Evolutionary conservation across 2,888 invertebrate genomes (phyloP).

Genomic region (Hypomecis atomaria): DNA sequence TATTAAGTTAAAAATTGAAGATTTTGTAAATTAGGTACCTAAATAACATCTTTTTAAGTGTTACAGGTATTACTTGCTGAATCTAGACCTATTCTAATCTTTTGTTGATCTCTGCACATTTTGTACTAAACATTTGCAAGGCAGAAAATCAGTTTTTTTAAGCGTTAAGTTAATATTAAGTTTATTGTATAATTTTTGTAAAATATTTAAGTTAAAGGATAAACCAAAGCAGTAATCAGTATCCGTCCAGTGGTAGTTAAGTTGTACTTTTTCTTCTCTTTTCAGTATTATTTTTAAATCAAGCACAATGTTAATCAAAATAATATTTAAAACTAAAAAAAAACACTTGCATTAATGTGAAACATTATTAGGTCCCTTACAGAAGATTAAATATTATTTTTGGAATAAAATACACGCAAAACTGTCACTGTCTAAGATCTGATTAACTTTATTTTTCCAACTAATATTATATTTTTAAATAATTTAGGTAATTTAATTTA

Average conservation of each 20-base stretch:
- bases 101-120: not conserved
- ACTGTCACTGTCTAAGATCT: constrained; percentile 54
- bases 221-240: constrained; percentile 84
- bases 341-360: not conserved
- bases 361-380: too few relatives aligned
- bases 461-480: constrained; percentile 37
- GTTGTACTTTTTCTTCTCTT: constrained; percentile 49
- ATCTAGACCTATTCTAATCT: not conserved
- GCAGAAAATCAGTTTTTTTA: not conserved
- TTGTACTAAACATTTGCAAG: not conserved
- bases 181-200: not conserved
- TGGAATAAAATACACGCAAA: constrained; percentile 11
- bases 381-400: too few relatives aligned
- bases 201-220: constrained; percentile 53
- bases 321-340: not conserved
- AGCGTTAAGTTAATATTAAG: not conserved
- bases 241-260: constrained; percentile 83
- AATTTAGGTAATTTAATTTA: not conserved
- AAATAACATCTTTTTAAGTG: too few relatives aligned
- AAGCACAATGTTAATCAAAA: not conserved
- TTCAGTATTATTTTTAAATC: constrained; percentile 15
- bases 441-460: constrained; percentile 52
- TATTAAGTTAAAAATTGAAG: too few relatives aligned
- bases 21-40: too few relatives aligned
- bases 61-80: too few relatives aligned